These are phyloP conservation scores for Sigmodon hispidus DNA, from an alignment of 2,113 vertebrate genomes.

Conservation along the genomic window DNA sequence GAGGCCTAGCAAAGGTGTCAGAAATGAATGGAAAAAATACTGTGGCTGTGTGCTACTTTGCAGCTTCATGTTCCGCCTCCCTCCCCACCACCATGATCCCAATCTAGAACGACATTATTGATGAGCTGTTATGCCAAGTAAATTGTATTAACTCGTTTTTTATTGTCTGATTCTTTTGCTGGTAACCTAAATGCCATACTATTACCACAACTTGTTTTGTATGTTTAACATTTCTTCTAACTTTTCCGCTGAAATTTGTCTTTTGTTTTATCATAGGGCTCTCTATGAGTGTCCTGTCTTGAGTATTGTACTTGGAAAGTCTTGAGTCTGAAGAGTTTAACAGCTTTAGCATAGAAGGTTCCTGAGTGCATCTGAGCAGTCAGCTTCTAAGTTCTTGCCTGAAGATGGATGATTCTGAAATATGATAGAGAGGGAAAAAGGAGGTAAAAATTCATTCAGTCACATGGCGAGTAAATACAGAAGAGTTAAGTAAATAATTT, in stretches of 20 bases:
- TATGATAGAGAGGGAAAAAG: background rate
- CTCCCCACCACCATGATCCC: background rate
- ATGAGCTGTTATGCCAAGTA: constrained; percentile 29
- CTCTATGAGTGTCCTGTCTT: background rate
- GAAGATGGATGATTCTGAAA: constrained; percentile 59
- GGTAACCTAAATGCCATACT: background rate
- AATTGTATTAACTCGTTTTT: background rate
- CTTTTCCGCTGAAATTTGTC: constrained; percentile 23
- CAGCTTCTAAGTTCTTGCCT: constrained; percentile 41
- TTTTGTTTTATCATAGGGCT: background rate
- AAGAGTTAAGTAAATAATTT: constrained; percentile 16
- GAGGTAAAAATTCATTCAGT: constrained; percentile 22
- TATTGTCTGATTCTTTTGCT: constrained; percentile 5
- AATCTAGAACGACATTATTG: background rate
- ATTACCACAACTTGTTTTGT: constrained; percentile 32
- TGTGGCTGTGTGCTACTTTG: background rate
- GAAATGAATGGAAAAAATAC: constrained; percentile 35
- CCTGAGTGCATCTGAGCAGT: background rate
- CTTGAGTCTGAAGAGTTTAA: background rate
- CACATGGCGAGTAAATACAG: background rate
- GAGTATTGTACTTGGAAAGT: background rate
- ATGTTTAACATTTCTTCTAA: constrained; percentile 38
- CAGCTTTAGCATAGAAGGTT: background rate
- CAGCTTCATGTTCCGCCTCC: background rate
- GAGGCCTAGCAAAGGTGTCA: background rate